Evolutionary conservation across 2,113 vertebrate genomes (phyloP).

Genomic region (Microcebus murinus): DNA sequence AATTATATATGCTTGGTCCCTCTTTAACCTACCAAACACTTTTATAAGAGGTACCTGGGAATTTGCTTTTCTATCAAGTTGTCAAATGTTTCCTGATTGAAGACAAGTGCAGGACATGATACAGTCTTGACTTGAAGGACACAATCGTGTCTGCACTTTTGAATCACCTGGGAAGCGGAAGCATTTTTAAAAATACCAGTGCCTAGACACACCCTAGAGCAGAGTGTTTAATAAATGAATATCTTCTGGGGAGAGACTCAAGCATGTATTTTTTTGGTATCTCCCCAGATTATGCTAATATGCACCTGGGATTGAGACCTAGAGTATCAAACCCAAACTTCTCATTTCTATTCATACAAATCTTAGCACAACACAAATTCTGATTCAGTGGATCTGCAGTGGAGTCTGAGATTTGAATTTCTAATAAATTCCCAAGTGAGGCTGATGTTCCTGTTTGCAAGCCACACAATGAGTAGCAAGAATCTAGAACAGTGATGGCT

Average conservation of each 20-base stretch:
- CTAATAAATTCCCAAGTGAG: not conserved
- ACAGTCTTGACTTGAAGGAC: not conserved
- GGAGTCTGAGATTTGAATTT: not conserved
- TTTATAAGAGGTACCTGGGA: not conserved
- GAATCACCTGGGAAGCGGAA: not conserved
- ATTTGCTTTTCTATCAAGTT: not conserved
- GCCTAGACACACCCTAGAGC: not conserved
- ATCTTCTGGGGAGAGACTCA: not conserved
- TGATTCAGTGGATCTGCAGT: not conserved
- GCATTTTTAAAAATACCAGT: not conserved
- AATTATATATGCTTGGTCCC: not conserved
- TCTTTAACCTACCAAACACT: not conserved
- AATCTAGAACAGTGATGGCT: not conserved
- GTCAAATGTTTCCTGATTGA: not conserved
- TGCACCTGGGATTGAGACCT: not conserved
- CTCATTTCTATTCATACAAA: not conserved
- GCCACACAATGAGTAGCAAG: not conserved
- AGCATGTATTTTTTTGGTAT: not conserved
- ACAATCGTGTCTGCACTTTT: not conserved
- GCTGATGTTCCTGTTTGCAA: not conserved
- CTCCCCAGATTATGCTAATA: not conserved
- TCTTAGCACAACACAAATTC: constrained; percentile 11
- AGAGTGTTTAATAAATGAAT: not conserved
- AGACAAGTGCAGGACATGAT: not conserved
- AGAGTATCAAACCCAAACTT: not conserved